Evolutionary conservation across 2,888 invertebrate genomes (phyloP).

Genomic region (Tetragonisca angustula): DNA sequence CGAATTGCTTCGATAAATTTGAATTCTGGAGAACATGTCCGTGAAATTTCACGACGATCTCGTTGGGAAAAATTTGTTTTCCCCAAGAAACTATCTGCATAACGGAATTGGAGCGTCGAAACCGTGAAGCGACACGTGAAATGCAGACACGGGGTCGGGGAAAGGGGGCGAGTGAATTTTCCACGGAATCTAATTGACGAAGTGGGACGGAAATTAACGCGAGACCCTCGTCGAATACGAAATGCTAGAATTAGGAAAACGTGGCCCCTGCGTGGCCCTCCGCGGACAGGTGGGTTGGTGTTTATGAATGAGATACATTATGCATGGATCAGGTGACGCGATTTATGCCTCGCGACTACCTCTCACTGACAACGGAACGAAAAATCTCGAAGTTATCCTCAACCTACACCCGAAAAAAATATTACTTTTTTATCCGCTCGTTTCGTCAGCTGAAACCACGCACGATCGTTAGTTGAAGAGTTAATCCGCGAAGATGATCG

Average conservation of each 20-base stretch:
- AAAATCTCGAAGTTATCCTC: not conserved
- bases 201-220: constrained; percentile 28
- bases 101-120: constrained; percentile 5
- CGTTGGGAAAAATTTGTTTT: not conserved
- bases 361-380: constrained; percentile 44
- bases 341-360: constrained; percentile 19
- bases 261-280: constrained; percentile 12
- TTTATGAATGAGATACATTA: constrained; percentile 48
- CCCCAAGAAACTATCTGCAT: not conserved
- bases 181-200: constrained; percentile 31
- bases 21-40: not conserved
- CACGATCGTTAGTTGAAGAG: not conserved
- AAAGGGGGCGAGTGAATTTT: constrained; percentile 6
- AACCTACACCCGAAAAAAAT: not conserved
- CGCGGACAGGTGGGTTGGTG: constrained; percentile 15
- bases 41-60: not conserved
- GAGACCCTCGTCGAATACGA: constrained; percentile 9
- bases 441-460: not conserved
- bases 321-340: constrained; percentile 36
- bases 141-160: constrained; percentile 12
- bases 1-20: not conserved
- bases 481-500: not conserved
- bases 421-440: not conserved
- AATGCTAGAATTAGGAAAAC: constrained; percentile 37
- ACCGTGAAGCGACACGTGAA: constrained; percentile 27